Conservation (phyloP, 2,888 invertebrate genomes). For the Cryptocephalus moraei region DNA sequence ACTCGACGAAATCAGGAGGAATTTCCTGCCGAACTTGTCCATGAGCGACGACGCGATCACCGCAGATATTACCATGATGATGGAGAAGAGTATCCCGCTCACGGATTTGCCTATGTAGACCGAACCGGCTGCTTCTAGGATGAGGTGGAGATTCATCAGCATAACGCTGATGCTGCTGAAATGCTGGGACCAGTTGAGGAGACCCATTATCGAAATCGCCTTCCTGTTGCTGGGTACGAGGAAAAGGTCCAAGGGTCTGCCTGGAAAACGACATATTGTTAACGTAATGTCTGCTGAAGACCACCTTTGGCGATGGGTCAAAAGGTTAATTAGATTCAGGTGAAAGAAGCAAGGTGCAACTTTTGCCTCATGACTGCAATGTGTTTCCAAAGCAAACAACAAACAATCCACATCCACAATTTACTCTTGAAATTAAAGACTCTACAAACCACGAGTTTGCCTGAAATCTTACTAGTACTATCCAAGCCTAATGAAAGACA, state of each 20-base stretch:
- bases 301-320: too few relatives aligned
- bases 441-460: too few relatives aligned
- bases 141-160: conserved; percentile 35
- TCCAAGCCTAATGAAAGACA: too few relatives aligned
- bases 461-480: too few relatives aligned
- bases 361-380: too few relatives aligned
- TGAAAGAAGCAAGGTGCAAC: too few relatives aligned
- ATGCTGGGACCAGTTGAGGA: conserved; percentile 34
- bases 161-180: conserved; percentile 36
- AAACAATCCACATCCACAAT: too few relatives aligned
- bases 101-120: conserved; percentile 24
- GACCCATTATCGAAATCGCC: conserved; percentile 33
- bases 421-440: too few relatives aligned
- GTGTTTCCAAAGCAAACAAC: too few relatives aligned
- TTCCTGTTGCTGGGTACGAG: conserved; percentile 32
- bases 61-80: conserved; percentile 32
- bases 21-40: conserved; percentile 33
- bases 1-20: conserved; percentile 29
- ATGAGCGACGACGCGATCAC: conserved; percentile 27
- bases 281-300: too few relatives aligned
- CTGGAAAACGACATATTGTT: too few relatives aligned
- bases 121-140: conserved; percentile 30
- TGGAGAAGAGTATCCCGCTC: conserved; percentile 33
- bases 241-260: conserved; percentile 29
- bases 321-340: too few relatives aligned